Base-by-base conservation (phyloP, 2,797 vertebrate genomes). In the Pteropus rufus region DNA sequence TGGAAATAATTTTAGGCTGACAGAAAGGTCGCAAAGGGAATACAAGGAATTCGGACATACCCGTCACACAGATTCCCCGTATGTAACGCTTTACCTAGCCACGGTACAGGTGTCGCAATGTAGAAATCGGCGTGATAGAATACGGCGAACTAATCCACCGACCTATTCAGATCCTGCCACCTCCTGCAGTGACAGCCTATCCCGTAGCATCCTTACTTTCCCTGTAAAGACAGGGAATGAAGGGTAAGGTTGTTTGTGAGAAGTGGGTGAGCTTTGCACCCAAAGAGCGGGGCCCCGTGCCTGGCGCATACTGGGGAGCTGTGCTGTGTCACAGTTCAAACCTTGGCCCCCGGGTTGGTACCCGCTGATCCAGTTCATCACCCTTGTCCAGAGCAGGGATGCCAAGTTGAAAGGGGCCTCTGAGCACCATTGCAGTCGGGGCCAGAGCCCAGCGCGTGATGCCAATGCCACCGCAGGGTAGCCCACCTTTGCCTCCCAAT, bases 381-480 rank as follows among this genome's bases (percentile, higher is more conserved):
- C 77, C 39, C 24, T 31, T 0, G 1, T 86, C 82, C 14, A 4
- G 70, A 29, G 69, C 4, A 15, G 41, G 41, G 14, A 44, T 10
- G 41, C 41, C 24, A 29, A 72, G 69, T 39, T 29, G 39, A 44
- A 24, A 44, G 69, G 15, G 69, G 69, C 5, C 67, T 44, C 39
- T 29, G 69, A 72, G 39, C 24, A 2, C 26, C 5, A 2, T 2
- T 62, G 67, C 29, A 31, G 2, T 54, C 41, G 70, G 23, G 62
- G n/a, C n/a, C 41, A 64, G 65, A 39, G 16, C 56, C 44, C 34
- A 14, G 2, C 0, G 1, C 12, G 5, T 1, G 8, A 24, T 39
- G 29, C 36, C 21, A 5, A 16, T 16, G 49, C 15, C 49, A 18
- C 49, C 49, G 2, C 52, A 15, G 23, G 0, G 39, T 24, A 15